Percentiles rank a stretch among this genome's conserved stretches.
Evolutionary conservation across 1,140 invertebrate species (phyloP).

Genomic region (Sitophilus oryzae): DNA sequence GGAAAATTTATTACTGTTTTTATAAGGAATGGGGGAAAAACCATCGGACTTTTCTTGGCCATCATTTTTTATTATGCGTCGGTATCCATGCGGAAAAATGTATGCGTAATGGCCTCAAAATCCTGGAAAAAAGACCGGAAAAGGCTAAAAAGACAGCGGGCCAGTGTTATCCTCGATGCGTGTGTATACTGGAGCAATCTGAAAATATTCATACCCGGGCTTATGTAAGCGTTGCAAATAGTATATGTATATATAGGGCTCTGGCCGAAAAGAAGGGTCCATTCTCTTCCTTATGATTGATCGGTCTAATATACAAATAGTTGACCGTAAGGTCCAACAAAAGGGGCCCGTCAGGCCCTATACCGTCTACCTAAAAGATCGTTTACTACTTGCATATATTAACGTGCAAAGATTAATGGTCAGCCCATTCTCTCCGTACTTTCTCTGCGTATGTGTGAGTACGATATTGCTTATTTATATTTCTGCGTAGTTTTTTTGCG

Average conservation of each 20-base stretch:
- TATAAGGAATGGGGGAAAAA: constrained; percentile 11
- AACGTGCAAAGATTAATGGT: constrained; percentile 45
- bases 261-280: constrained; percentile 30
- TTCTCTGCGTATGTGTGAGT: no score
- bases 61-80: constrained; percentile 25
- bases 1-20: constrained; percentile 11
- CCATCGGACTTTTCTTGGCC: constrained; percentile 11
- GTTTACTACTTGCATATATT: constrained; percentile 44
- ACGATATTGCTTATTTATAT: constrained; percentile 22
- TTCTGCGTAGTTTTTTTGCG: not conserved
- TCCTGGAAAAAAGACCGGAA: constrained; percentile 17
- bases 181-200: constrained; percentile 23
- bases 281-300: constrained; percentile 45
- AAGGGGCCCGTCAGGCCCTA: constrained; percentile 26
- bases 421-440: constrained; percentile 18
- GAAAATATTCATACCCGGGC: constrained; percentile 34
- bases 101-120: constrained; percentile 25
- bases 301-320: constrained; percentile 47
- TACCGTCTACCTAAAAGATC: constrained; percentile 40
- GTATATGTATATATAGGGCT: constrained; percentile 28
- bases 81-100: constrained; percentile 19
- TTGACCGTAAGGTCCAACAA: constrained; percentile 45
- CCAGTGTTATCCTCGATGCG: constrained; percentile 22
- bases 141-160: constrained; percentile 19
- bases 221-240: constrained; percentile 39